Percentiles rank a stretch among this genome's conserved stretches.
Evolutionary conservation across 1,140 invertebrate species (phyloP).

Genomic region (Caenorhabditis latens): DNA sequence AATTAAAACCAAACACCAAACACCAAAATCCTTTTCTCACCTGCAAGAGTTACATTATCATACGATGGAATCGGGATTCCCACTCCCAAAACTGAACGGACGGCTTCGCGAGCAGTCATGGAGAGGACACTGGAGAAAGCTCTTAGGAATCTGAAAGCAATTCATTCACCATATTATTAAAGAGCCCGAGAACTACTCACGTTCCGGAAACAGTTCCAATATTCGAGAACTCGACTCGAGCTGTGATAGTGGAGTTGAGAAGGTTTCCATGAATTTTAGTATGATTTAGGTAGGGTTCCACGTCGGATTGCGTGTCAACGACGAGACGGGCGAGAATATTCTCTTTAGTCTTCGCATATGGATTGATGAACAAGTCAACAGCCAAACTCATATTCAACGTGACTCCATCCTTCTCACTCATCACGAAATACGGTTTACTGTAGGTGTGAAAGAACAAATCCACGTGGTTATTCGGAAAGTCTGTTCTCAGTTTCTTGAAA

Average conservation of each 20-base stretch:
- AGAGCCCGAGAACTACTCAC: background rate
- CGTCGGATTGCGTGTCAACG: background rate
- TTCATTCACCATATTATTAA: background rate
- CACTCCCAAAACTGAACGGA: conserved; percentile 21
- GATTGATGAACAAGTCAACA: conserved; percentile 61
- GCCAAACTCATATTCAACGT: conserved; percentile 54
- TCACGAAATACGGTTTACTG: conserved; percentile 22
- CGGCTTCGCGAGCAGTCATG: background rate
- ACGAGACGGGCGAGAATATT: conserved; percentile 10
- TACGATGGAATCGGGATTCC: conserved; percentile 56
- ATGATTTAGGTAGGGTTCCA: conserved; percentile 38
- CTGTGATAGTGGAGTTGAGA: background rate
- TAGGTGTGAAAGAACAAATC: conserved; percentile 61
- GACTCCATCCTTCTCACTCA: conserved; percentile 1
- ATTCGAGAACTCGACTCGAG: conserved; percentile 47
- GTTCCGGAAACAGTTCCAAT: conserved; percentile 50
- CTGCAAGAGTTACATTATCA: conserved; percentile 60
- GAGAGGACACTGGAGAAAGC: conserved; percentile 50
- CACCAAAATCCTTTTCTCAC: no score
- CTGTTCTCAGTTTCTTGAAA: conserved; percentile 60
- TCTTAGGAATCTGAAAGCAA: conserved; percentile 39
- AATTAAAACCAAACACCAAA: no score
- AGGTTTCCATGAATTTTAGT: conserved; percentile 4
- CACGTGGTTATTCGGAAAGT: conserved; percentile 62
- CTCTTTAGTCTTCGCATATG: conserved; percentile 40